Evolutionary conservation across 2,888 invertebrate species (phyloP).

Genomic region (Lycophotia porphyrea): DNA sequence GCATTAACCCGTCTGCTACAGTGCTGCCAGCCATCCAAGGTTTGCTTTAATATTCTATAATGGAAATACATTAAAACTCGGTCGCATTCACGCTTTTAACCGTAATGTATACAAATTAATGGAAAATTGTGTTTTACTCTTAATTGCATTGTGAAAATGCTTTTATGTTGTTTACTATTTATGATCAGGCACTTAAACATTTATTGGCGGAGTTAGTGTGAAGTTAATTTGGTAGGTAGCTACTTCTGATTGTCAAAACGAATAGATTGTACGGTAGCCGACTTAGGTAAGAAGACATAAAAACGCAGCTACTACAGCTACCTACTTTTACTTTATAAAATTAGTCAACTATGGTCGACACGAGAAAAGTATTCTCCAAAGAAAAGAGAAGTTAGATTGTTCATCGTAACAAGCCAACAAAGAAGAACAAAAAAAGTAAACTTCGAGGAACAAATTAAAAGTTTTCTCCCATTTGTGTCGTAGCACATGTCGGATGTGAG

Average conservation of each 20-base stretch:
- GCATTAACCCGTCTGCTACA: neutral
- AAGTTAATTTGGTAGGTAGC: neutral
- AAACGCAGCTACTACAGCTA: neutral
- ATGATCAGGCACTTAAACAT: conserved; percentile 3
- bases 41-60: neutral
- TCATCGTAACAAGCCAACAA: neutral
- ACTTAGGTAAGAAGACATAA: neutral
- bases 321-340: neutral
- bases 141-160: conserved; percentile 11
- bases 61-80: conserved; percentile 1
- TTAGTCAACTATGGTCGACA: neutral
- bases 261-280: neutral
- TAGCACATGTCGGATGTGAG: neutral
- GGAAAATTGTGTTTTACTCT: conserved; percentile 15
- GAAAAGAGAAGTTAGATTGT: conserved; percentile 5
- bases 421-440: neutral
- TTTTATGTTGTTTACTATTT: neutral
- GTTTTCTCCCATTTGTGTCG: neutral
- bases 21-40: neutral
- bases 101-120: conserved; percentile 23
- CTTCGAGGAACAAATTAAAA: conserved; percentile 6
- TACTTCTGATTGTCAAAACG: neutral
- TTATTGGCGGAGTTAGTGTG: neutral
- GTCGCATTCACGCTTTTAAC: conserved; percentile 15
- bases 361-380: neutral